phyloP scores from a whole-genome alignment of 92 coral and sea anemone genomes.

The Paragorgia papillata region DNA sequence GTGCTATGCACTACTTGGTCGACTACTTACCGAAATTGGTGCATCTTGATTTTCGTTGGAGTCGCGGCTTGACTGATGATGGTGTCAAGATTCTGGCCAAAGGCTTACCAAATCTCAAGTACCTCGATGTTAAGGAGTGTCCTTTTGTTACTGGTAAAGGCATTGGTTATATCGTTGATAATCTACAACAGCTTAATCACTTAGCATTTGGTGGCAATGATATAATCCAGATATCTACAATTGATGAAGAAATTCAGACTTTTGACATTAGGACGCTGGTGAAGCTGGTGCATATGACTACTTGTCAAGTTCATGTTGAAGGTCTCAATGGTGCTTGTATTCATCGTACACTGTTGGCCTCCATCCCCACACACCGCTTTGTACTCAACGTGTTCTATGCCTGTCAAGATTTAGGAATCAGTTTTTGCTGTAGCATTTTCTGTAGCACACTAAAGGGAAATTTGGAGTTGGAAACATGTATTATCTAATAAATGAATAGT shows the following conservation, averaged over 20 bases:
- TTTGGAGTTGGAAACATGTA: too few species aligned
- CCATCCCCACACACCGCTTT: too few species aligned
- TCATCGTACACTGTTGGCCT: too few species aligned
- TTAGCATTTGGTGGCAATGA: constrained; percentile 90
- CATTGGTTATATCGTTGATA: constrained; percentile 64
- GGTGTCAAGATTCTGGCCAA: constrained; percentile 68
- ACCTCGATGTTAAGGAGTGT: constrained; percentile 77
- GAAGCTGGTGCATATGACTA: too few species aligned
- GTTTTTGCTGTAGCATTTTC: too few species aligned
- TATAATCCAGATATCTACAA: constrained; percentile 70
- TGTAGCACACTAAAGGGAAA: too few species aligned
- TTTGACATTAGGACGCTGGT: constrained; percentile 66
- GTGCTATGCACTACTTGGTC: constrained; percentile 66
- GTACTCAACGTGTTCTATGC: too few species aligned
- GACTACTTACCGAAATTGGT: constrained; percentile 67
- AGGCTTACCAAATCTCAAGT: constrained; percentile 68
- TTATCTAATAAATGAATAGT: too few species aligned
- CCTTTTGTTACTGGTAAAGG: constrained; percentile 82
- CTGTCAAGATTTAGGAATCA: too few species aligned
- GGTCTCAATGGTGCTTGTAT: too few species aligned
- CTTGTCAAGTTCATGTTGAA: too few species aligned
- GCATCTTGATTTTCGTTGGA: constrained; percentile 78
- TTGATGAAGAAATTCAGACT: constrained; percentile 59
- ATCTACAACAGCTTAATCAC: constrained; percentile 64
- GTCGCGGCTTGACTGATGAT: constrained; percentile 72